phyloP scores from a whole-genome alignment of 1,140 invertebrate genomes.

The Eupeodes corollae region DNA sequence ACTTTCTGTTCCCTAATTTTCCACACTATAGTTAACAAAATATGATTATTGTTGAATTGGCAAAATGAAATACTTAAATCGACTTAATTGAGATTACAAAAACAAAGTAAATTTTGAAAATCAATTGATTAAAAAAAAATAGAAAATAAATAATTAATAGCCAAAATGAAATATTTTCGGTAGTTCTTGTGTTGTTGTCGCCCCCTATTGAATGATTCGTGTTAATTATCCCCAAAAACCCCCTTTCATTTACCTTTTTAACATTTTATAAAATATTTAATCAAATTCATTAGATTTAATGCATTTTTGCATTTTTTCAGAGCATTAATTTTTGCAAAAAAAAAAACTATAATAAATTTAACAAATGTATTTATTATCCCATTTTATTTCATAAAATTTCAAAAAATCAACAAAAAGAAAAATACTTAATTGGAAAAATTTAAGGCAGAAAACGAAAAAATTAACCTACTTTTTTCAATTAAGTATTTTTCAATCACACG shows the following conservation, averaged over 20 bases:
- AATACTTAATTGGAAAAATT: background rate
- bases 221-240: background rate
- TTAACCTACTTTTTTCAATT: too few relatives aligned
- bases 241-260: background rate
- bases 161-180: constrained; percentile 1
- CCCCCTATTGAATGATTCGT: constrained; percentile 9
- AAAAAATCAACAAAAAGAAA: constrained; percentile 7
- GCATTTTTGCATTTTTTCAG: too few relatives aligned
- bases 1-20: background rate
- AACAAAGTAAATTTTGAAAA: background rate
- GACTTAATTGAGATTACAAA: background rate
- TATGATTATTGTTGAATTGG: background rate
- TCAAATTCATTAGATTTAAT: background rate
- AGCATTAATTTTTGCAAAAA: too few relatives aligned
- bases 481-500: too few relatives aligned
- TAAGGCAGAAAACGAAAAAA: background rate
- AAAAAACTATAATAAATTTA: background rate
- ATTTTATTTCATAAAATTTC: background rate
- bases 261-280: background rate
- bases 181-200: constrained; percentile 8
- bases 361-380: background rate
- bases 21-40: too few relatives aligned
- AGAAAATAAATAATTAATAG: background rate
- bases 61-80: background rate
- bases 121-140: background rate